Base-by-base conservation (phyloP, 2,888 invertebrate species). In the Drosophila anomelani region DNA sequence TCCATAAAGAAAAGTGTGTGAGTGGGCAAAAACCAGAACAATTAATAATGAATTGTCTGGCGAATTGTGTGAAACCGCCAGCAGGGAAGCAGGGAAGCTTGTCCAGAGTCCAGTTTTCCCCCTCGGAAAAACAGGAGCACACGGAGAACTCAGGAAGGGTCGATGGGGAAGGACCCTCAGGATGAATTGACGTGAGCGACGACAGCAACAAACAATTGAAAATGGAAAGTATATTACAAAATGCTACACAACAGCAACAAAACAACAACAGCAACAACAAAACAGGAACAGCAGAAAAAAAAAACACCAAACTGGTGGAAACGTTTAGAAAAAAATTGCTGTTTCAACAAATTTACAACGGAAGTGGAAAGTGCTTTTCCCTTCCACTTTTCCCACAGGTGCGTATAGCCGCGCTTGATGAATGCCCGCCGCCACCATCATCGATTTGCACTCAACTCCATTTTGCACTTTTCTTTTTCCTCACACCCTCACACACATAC, bases 21-120 rank as follows among this genome's bases (percentile, higher is more conserved):
- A 44, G 32, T 39, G 26, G 34, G 34, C 34, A 72, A 66, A 81
- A 81, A 74, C 71, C 79, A 77, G 76, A 77, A 86, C 80, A 89
- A 89, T 88, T 89, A 89, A 89, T 88, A 89, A 89, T 89, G 88
- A 87, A 89, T 87, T 85, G 85, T 82, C 81, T 85, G 81, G 84
- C 82, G 85, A 79, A 84, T 85, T 88, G 88, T 84, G 85, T 70
- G 71, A 76, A 82, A 79, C 85, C 87, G 62, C 84, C 51, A 53
- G 32, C 10, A 5, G 13, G 78, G 58, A 20, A 13, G 26, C 8
- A 2, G 38, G 4, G 13, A 36, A 17, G 53, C 20, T 23, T 12
- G 13, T 17, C 36, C 6, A 15, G 46, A 55, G 81, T 82, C 79
- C 82, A 71, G 68, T 79, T 55, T 80, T 82, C 69, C 66, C 70